A percentile compares a stretch with the other conserved stretches of the same genome.
Evolutionary conservation across 2,888 invertebrate species (phyloP).

Genomic region (Lutraria lutraria): DNA sequence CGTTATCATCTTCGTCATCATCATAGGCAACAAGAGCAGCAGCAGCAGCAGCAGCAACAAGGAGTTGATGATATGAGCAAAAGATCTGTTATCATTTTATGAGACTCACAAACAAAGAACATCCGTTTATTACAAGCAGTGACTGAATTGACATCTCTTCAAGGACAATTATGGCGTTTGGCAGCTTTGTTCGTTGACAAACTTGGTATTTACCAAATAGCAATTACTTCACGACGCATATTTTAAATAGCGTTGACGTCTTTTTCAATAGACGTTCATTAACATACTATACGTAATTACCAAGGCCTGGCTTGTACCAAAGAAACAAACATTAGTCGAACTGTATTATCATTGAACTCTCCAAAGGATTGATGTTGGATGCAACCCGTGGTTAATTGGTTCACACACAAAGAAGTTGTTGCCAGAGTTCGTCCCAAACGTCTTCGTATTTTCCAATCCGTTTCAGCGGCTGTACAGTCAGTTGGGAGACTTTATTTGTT

Average conservation of each 20-base stretch:
- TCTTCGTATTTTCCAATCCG: constrained; percentile 21
- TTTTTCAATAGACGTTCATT: background rate
- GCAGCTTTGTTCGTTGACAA: no score
- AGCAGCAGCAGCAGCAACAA: background rate
- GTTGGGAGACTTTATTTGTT: background rate
- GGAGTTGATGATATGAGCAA: no score
- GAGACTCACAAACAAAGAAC: no score
- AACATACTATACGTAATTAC: background rate
- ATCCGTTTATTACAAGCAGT: no score
- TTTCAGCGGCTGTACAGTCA: constrained; percentile 27
- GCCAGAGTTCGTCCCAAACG: constrained; percentile 8
- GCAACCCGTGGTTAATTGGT: constrained; percentile 20
- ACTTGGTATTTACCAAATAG: no score
- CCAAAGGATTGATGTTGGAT: background rate
- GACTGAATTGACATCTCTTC: no score
- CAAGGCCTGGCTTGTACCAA: background rate
- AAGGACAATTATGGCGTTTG: no score
- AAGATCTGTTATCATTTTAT: no score
- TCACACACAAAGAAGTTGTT: constrained; percentile 14
- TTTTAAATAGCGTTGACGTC: background rate
- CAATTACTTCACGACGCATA: no score
- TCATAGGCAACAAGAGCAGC: background rate
- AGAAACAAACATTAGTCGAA: background rate
- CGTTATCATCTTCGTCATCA: background rate
- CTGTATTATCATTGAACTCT: background rate